Evolutionary conservation across 53 echinoderm and acorn worm species (phyloP).

Genomic region (Paracentrotus lividus): DNA sequence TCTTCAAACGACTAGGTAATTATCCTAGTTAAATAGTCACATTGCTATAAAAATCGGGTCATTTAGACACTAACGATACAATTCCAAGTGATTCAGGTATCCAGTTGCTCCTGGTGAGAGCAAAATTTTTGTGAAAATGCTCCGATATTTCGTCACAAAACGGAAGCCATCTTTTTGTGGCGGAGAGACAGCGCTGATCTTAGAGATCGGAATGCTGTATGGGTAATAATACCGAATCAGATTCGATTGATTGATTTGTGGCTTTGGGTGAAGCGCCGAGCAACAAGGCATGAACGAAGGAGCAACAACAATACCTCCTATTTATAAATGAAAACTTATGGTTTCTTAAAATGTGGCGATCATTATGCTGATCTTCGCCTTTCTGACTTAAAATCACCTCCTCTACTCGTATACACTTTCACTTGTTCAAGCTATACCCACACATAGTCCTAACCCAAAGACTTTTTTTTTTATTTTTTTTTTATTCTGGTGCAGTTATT

Average conservation of each 20-base stretch:
- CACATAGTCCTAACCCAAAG: no score
- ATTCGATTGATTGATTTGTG: neutral
- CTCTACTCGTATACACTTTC: no score
- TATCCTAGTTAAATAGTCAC: neutral
- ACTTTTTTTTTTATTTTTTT: no score
- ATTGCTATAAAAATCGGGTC: neutral
- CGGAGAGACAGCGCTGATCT: neutral
- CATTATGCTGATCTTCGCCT: no score
- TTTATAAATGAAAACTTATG: no score
- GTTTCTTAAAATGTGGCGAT: no score
- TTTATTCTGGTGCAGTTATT: no score
- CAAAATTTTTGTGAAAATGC: neutral
- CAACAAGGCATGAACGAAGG: neutral
- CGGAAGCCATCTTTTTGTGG: neutral
- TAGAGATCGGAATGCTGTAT: neutral
- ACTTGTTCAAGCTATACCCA: no score
- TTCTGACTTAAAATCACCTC: no score
- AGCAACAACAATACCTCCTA: slow-evolving; percentile 4
- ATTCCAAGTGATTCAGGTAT: neutral
- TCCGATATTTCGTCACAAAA: neutral
- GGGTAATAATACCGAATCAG: slow-evolving; percentile 17
- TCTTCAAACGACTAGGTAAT: neutral
- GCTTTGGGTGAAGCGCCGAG: neutral
- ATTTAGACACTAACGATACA: neutral
- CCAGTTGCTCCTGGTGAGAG: neutral